Conservation (phyloP, 2,113 vertebrate genomes). For the Hiodon tergisus region DNA sequence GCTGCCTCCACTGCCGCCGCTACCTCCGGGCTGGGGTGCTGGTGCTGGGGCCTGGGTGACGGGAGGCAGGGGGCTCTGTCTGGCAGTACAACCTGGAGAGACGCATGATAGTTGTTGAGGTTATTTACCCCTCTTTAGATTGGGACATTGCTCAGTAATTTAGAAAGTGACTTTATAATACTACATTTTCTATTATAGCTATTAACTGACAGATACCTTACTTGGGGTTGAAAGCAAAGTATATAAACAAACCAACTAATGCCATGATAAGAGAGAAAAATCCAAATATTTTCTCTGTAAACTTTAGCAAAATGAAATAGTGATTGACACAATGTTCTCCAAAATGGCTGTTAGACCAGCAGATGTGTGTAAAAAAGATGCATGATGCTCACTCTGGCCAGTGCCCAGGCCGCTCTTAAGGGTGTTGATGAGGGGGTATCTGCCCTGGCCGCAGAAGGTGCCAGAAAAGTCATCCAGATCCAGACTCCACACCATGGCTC, state of each 20-base stretch:
- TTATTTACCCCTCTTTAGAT: neutral
- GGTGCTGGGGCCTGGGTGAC: slow-evolving; percentile 31
- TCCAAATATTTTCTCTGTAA: no score
- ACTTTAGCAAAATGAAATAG: no score
- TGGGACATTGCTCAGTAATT: neutral
- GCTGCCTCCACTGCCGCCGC: slow-evolving; percentile 27
- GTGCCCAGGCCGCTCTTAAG: slow-evolving; percentile 53
- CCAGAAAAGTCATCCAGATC: slow-evolving; percentile 61
- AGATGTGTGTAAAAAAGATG: neutral
- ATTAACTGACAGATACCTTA: no score
- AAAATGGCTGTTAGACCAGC: neutral
- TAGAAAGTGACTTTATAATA: neutral
- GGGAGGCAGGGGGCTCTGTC: slow-evolving; percentile 29
- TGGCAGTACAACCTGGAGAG: slow-evolving; percentile 46
- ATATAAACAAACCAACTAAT: no score
- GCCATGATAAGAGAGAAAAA: no score
- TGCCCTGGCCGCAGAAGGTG: slow-evolving; percentile 58
- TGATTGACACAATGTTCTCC: neutral
- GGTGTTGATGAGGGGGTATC: slow-evolving; percentile 57
- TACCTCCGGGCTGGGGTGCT: slow-evolving; percentile 6
- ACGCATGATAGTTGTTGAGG: neutral
- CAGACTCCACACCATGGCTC: slow-evolving; percentile 60
- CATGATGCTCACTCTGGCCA: slow-evolving; percentile 24
- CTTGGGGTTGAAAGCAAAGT: no score
- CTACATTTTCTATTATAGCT: no score